phyloP scores from a whole-genome alignment of 1,140 invertebrate genomes.

The Araneus ventricosus region DNA sequence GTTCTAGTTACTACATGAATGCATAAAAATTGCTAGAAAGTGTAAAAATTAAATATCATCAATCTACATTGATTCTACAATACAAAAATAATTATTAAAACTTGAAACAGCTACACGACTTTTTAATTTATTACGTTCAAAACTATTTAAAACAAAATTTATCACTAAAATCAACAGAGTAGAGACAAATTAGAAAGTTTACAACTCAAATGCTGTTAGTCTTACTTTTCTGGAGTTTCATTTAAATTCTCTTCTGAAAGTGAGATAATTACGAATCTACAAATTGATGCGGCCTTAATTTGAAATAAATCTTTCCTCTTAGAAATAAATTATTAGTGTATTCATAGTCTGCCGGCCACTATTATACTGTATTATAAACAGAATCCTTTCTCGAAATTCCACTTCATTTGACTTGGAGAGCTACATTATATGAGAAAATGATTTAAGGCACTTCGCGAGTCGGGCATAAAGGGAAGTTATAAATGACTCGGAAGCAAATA shows the following conservation, averaged over 20 bases:
- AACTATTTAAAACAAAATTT: no score
- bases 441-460: not conserved
- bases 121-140: no score
- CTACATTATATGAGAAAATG: conserved; percentile 4
- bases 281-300: not conserved
- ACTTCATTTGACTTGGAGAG: not conserved
- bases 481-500: not conserved
- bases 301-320: not conserved
- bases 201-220: no score
- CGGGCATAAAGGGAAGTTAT: not conserved
- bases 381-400: not conserved
- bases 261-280: not conserved
- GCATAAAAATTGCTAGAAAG: no score
- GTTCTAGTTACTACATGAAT: no score
- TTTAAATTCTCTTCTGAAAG: not conserved
- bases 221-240: no score
- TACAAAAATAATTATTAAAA: no score
- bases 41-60: no score
- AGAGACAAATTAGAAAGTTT: no score
- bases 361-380: not conserved
- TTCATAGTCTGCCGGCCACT: not conserved
- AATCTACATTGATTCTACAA: no score
- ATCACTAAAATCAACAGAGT: no score
- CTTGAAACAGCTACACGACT: no score
- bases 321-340: not conserved